phyloP scores from a whole-genome alignment of 2,888 invertebrate species.

The Hirtodrosophila confusa region DNA sequence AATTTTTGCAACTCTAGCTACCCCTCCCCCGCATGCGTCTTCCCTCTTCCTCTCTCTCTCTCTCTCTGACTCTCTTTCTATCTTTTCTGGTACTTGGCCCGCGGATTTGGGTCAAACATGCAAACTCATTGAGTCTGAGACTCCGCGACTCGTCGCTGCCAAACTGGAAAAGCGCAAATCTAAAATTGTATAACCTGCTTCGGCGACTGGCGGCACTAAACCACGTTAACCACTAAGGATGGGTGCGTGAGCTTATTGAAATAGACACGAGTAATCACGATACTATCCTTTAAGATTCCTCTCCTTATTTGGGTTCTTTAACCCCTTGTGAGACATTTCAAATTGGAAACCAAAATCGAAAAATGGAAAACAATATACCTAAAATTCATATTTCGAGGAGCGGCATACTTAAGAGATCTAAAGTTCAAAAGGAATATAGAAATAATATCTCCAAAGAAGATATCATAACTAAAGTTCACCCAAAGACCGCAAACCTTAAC shows the following conservation, averaged over 20 bases:
- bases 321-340: no score
- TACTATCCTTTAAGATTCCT: background rate
- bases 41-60: conserved; percentile 19
- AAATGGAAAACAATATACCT: no score
- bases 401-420: no score
- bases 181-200: conserved; percentile 78
- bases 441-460: no score
- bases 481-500: no score
- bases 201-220: conserved; percentile 13
- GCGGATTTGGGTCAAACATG: conserved; percentile 79
- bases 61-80: background rate
- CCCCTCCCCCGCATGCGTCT: no score
- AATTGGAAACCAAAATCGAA: no score
- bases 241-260: conserved; percentile 13
- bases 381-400: no score
- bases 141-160: conserved; percentile 50
- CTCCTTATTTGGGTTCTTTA: no score
- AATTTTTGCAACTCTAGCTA: conserved; percentile 38
- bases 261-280: conserved; percentile 7
- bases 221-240: conserved; percentile 31
- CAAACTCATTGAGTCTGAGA: conserved; percentile 65
- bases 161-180: conserved; percentile 74
- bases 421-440: no score
- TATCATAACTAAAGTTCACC: no score
- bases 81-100: conserved; percentile 19